phyloP scores from a whole-genome alignment of 2,888 invertebrate genomes.

The Xanthia icteritia region DNA sequence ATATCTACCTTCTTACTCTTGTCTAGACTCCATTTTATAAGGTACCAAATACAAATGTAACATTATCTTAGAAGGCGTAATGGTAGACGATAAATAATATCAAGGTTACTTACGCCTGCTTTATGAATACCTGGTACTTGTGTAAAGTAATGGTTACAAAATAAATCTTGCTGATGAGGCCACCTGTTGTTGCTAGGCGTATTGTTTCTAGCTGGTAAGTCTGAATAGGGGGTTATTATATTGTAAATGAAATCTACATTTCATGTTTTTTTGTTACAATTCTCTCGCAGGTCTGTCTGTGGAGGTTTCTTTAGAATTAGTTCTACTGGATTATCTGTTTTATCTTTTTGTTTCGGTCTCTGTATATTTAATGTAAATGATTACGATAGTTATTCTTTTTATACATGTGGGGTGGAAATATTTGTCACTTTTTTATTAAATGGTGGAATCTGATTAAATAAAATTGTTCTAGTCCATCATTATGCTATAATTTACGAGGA shows the following conservation, averaged over 20 bases:
- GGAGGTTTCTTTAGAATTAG: constrained; percentile 25
- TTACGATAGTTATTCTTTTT: neutral
- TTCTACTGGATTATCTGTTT: constrained; percentile 8
- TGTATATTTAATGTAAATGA: constrained; percentile 27
- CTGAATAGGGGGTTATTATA: constrained; percentile 1
- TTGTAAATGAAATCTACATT: constrained; percentile 24
- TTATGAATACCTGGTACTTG: constrained; percentile 44
- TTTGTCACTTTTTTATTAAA: neutral
- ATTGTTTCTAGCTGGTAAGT: constrained; percentile 19
- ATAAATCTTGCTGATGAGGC: constrained; percentile 54
- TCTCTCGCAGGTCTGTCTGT: neutral
- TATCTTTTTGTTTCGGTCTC: constrained; percentile 14
- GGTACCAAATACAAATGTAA: too few relatives aligned
- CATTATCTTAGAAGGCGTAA: constrained; percentile 18
- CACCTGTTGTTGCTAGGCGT: constrained; percentile 46
- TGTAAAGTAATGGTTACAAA: constrained; percentile 34
- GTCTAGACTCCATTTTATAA: too few relatives aligned
- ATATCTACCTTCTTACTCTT: too few relatives aligned
- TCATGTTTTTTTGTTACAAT: constrained; percentile 14
- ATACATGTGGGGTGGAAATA: neutral
- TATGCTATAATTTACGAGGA: neutral
- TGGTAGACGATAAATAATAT: constrained; percentile 31
- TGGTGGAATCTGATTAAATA: neutral
- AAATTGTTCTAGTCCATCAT: neutral
- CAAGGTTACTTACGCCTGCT: constrained; percentile 23